Evolutionary conservation across 2,797 vertebrate species (phyloP).

Genomic region (Myoxocephalus aenaeus): DNA sequence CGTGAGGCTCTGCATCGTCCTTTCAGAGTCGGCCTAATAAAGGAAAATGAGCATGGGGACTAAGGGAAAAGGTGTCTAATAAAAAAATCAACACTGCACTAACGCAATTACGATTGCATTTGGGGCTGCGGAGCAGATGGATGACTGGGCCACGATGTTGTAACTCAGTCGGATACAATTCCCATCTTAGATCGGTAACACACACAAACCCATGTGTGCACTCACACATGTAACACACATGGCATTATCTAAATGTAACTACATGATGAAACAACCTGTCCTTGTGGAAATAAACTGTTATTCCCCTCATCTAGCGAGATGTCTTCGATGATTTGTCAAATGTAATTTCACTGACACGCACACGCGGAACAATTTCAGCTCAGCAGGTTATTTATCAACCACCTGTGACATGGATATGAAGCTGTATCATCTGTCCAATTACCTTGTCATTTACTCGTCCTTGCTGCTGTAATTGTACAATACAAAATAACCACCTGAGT

Average conservation of each 20-base stretch:
- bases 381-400: slow-evolving; percentile 57
- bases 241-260: slow-evolving; percentile 10
- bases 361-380: slow-evolving; percentile 9
- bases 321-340: slow-evolving; percentile 42
- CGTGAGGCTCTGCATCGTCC: slow-evolving; percentile 56
- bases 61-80: slow-evolving; percentile 71
- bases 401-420: slow-evolving; percentile 48
- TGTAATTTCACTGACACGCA: slow-evolving; percentile 11
- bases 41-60: slow-evolving; percentile 72
- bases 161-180: slow-evolving; percentile 47
- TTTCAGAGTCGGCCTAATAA: slow-evolving; percentile 66
- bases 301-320: slow-evolving; percentile 4
- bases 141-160: slow-evolving; percentile 37
- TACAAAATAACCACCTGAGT: slow-evolving; percentile 41
- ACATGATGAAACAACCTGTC: slow-evolving; percentile 41
- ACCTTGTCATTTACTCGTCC: slow-evolving; percentile 62
- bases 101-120: slow-evolving; percentile 69
- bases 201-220: background rate
- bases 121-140: slow-evolving; percentile 51
- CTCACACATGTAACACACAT: background rate
- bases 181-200: slow-evolving; percentile 20
- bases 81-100: slow-evolving; percentile 70
- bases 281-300: slow-evolving; percentile 27
- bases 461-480: slow-evolving; percentile 46
- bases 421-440: slow-evolving; percentile 67